Conservation (phyloP, 2,888 invertebrate genomes). For the Cheilosia soror region DNA sequence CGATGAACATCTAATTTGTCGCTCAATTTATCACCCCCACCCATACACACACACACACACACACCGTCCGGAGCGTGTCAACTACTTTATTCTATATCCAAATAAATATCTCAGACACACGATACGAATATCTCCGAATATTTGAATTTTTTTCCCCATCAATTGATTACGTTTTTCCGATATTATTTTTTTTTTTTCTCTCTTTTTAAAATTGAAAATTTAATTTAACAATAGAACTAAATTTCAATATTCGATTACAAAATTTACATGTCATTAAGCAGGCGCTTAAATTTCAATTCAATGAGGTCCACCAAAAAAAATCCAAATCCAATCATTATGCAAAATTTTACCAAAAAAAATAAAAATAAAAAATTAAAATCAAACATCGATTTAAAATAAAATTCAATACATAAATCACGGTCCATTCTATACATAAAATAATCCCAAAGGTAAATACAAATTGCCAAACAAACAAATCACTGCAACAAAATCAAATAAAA, state of each 20-base stretch:
- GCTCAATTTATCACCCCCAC: conserved; percentile 25
- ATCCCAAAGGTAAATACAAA: conserved; percentile 51
- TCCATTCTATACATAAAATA: conserved; percentile 19
- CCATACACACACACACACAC: neutral
- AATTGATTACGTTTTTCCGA: conserved; percentile 3
- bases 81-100: neutral
- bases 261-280: conserved; percentile 62
- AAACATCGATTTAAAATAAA: conserved; percentile 22
- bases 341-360: conserved; percentile 12
- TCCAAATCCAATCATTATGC: conserved; percentile 37
- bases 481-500: conserved; percentile 23
- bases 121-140: too few species aligned
- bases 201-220: conserved; percentile 52
- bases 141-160: neutral
- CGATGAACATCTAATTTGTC: conserved; percentile 43
- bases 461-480: conserved; percentile 44
- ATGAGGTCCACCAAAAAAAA: neutral
- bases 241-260: conserved; percentile 49
- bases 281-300: conserved; percentile 49
- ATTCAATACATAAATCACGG: conserved; percentile 44
- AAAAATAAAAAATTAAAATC: conserved; percentile 10
- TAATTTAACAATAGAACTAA: conserved; percentile 31
- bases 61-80: neutral
- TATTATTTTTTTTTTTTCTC: too few species aligned
- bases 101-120: neutral